Conservation (phyloP, 92 coral and sea anemone species). For the Metridium senile region DNA sequence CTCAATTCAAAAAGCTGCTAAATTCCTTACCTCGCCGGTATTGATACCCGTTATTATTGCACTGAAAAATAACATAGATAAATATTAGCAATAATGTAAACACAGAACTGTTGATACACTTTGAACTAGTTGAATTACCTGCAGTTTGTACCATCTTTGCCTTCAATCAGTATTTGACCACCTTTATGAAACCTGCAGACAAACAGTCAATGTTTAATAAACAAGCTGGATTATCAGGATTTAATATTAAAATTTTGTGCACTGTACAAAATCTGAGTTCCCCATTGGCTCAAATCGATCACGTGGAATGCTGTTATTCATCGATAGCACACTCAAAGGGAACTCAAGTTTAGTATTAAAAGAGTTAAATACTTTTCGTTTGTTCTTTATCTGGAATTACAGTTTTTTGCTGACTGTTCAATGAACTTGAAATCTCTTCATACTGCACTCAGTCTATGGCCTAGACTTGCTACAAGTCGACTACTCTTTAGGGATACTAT, state of each 20-base stretch:
- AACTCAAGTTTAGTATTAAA: background rate
- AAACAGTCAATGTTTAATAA: background rate
- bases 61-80: constrained; percentile 46
- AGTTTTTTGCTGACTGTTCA: too few relatives aligned
- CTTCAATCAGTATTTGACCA: constrained; percentile 80
- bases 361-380: too few relatives aligned
- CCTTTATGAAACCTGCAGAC: constrained; percentile 87
- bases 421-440: too few relatives aligned
- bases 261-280: too few relatives aligned
- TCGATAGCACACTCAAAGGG: background rate
- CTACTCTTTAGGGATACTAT: too few relatives aligned
- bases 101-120: background rate
- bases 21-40: constrained; percentile 91
- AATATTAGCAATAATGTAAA: background rate
- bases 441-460: too few relatives aligned
- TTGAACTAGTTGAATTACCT: constrained; percentile 49
- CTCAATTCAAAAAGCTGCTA: too few relatives aligned
- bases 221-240: background rate
- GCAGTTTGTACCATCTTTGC: constrained; percentile 87
- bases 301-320: too few relatives aligned
- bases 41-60: constrained; percentile 94
- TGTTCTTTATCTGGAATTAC: too few relatives aligned
- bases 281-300: too few relatives aligned
- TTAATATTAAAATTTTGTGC: background rate
- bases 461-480: too few relatives aligned